These are phyloP conservation scores for Lasioglossum figueresi DNA, from an alignment of 2,888 invertebrate genomes.

Conservation along the genomic window DNA sequence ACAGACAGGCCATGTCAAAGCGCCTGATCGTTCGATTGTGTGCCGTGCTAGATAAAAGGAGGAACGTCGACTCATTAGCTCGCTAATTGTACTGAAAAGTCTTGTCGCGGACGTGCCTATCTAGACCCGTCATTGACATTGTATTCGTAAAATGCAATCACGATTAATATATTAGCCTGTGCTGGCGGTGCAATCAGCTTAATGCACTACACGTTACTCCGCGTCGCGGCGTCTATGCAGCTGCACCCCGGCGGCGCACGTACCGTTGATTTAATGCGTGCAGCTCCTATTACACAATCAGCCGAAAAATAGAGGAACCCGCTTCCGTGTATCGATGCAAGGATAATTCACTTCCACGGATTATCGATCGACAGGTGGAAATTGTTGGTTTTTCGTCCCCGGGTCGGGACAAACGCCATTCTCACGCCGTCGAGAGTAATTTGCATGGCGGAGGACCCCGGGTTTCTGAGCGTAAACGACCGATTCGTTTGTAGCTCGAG, in stretches of 20 bases:
- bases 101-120: neutral
- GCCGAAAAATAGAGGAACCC: constrained; percentile 2
- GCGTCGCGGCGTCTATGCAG: neutral
- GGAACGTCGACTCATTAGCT: neutral
- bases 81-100: neutral
- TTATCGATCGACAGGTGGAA: constrained; percentile 27
- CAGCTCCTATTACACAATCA: constrained; percentile 15
- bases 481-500: constrained; percentile 18
- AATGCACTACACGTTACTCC: constrained; percentile 25
- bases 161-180: constrained; percentile 25
- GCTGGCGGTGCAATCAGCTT: constrained; percentile 38
- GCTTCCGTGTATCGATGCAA: neutral
- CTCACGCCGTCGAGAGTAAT: constrained; percentile 19
- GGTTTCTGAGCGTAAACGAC: constrained; percentile 4
- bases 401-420: neutral
- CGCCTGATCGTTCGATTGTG: neutral
- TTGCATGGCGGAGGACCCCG: neutral
- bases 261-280: constrained; percentile 17
- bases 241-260: neutral
- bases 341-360: constrained; percentile 18
- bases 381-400: constrained; percentile 5
- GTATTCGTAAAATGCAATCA: constrained; percentile 23
- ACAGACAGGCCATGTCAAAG: neutral
- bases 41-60: neutral
- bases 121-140: neutral